These are phyloP conservation scores for Acipenser oxyrinchus DNA, from an alignment of 2,797 vertebrate genomes.

Conservation along the genomic window DNA sequence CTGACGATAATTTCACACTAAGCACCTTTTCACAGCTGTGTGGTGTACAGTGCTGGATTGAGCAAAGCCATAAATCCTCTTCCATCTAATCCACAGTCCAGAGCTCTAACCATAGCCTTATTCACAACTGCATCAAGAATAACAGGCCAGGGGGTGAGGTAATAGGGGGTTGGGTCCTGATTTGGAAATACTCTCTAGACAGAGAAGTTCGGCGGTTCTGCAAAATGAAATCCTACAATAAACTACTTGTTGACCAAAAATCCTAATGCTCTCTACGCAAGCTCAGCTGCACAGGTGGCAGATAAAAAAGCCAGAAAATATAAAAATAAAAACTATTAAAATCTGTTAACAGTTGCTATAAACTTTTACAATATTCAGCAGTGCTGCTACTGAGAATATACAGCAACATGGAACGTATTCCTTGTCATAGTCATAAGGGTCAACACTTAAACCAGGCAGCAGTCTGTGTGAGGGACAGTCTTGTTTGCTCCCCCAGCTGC, in stretches of 20 bases:
- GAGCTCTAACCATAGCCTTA: not conserved
- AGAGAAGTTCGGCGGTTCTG: not conserved
- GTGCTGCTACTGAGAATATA: constrained; percentile 2
- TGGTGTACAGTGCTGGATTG: too few species aligned
- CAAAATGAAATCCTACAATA: not conserved
- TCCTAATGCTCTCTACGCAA: not conserved
- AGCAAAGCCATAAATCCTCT: too few species aligned
- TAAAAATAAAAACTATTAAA: not conserved
- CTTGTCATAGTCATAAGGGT: not conserved
- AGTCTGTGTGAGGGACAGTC: not conserved
- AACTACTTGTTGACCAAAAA: not conserved
- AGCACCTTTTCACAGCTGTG: too few species aligned
- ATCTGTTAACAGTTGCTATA: constrained; percentile 6
- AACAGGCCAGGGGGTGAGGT: not conserved
- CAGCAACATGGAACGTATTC: not conserved
- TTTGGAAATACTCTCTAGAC: not conserved
- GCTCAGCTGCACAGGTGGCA: not conserved
- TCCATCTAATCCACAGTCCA: too few species aligned
- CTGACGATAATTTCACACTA: too few species aligned
- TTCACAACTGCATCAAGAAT: not conserved
- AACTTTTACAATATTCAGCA: constrained; percentile 5
- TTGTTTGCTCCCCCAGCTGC: not conserved
- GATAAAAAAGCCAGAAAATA: not conserved
- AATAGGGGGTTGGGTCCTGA: not conserved
- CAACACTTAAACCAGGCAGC: not conserved